These are phyloP conservation scores for Eupithecia centaureata DNA, from an alignment of 2,888 invertebrate species.

Conservation along the genomic window DNA sequence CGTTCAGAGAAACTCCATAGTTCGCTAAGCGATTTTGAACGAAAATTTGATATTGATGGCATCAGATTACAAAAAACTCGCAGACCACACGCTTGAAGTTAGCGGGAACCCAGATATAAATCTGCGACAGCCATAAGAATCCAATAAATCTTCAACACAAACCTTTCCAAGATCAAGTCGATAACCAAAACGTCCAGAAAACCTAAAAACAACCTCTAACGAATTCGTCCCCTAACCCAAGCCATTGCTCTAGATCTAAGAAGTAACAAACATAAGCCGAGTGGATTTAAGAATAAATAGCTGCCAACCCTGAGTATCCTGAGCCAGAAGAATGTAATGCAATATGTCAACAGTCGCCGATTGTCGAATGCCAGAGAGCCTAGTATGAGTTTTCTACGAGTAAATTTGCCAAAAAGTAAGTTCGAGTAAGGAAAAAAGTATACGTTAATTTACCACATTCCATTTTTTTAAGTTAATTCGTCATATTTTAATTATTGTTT, in stretches of 20 bases:
- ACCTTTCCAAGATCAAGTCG: neutral
- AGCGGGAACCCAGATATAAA: too few species aligned
- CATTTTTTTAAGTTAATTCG: too few species aligned
- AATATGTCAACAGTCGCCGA: slow-evolving; percentile 71
- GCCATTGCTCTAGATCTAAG: slow-evolving; percentile 19
- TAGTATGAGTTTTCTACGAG: neutral
- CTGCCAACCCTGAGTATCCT: slow-evolving; percentile 52
- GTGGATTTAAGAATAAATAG: slow-evolving; percentile 73
- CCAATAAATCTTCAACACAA: neutral
- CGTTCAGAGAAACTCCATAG: too few species aligned
- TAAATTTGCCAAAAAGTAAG: too few species aligned
- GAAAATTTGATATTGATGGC: too few species aligned
- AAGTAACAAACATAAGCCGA: slow-evolving; percentile 49
- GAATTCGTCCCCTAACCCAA: slow-evolving; percentile 50
- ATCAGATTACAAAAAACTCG: too few species aligned
- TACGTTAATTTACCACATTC: too few species aligned
- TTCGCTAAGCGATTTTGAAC: too few species aligned
- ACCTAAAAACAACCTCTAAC: slow-evolving; percentile 31
- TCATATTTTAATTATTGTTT: too few species aligned
- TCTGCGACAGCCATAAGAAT: too few species aligned
- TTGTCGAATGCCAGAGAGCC: slow-evolving; percentile 59
- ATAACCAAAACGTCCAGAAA: neutral
- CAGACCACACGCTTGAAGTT: too few species aligned
- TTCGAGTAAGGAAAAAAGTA: too few species aligned
- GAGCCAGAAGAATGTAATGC: slow-evolving; percentile 75